phyloP scores from a whole-genome alignment of 35 echinoderm and acorn worm species.

The Lytechinus variegatus region DNA sequence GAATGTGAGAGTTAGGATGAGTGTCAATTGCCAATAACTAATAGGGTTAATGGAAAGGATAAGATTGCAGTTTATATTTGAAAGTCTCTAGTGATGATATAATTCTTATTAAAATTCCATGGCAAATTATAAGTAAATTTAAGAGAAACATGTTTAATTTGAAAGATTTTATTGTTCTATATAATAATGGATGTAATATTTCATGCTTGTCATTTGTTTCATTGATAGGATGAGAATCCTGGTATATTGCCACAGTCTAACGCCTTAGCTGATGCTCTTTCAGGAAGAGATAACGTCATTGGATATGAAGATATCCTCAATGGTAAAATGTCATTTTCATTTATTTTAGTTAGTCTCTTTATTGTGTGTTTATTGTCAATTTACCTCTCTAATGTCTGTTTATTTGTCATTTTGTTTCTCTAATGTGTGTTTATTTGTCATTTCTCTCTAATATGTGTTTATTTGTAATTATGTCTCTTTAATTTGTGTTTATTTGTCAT shows the following conservation, averaged over 20 bases:
- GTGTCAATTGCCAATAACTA: too few species aligned
- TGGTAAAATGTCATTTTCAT: constrained; percentile 58
- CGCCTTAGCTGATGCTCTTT: constrained; percentile 70
- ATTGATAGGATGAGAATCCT: constrained; percentile 68
- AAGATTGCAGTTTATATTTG: too few species aligned
- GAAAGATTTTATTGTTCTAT: too few species aligned
- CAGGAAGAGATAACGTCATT: constrained; percentile 72
- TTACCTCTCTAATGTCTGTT: not conserved
- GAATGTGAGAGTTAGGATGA: too few species aligned
- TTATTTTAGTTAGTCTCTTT: not conserved
- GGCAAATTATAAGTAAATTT: too few species aligned
- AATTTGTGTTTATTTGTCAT: too few species aligned
- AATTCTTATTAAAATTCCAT: too few species aligned
- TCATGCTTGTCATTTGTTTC: not conserved
- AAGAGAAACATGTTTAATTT: too few species aligned
- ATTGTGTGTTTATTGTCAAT: not conserved
- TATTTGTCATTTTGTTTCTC: not conserved
- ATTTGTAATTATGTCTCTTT: too few species aligned
- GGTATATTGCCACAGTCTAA: constrained; percentile 77
- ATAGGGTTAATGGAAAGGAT: too few species aligned
- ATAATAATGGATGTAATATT: too few species aligned
- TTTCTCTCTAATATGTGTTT: not conserved
- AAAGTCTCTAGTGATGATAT: too few species aligned
- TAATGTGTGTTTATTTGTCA: not conserved
- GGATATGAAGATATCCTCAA: constrained; percentile 93